These are phyloP conservation scores for Nasalis larvatus DNA, from an alignment of 2,113 vertebrate genomes.

Conservation along the genomic window DNA sequence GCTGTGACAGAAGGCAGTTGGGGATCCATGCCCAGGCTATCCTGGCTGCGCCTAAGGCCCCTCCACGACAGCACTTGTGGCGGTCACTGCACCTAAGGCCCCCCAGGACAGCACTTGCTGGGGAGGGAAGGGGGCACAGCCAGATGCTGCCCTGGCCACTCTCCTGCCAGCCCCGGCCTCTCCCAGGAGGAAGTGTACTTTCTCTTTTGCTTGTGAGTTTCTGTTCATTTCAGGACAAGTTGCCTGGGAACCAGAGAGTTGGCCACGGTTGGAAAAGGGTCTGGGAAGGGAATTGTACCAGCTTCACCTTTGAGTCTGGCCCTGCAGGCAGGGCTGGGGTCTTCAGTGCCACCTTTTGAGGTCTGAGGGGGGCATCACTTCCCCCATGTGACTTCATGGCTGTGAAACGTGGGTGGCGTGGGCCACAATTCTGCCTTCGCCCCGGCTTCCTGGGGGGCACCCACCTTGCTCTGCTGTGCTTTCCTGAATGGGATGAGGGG, in stretches of 20 bases:
- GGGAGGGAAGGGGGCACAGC: background rate
- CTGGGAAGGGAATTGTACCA: accelerated
- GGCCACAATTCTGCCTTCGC: background rate
- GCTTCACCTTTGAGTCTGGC: background rate
- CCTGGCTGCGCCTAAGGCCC: background rate
- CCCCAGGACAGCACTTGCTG: background rate
- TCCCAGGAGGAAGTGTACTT: background rate
- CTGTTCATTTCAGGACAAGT: background rate
- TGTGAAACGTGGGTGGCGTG: background rate
- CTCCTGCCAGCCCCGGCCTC: background rate
- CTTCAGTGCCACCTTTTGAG: background rate
- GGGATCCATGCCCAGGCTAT: background rate
- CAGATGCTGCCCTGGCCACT: background rate
- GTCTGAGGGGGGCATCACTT: background rate
- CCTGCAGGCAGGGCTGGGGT: background rate
- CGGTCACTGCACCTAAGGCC: background rate
- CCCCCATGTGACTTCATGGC: background rate
- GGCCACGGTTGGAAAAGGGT: background rate
- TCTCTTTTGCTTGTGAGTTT: background rate
- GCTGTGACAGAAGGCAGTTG: background rate
- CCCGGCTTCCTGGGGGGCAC: accelerated
- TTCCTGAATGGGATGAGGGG: background rate
- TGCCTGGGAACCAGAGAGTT: background rate
- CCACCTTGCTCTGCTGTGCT: background rate
- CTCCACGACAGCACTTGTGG: background rate